phyloP scores from a whole-genome alignment of 1,140 invertebrate genomes.

The Drosophila parvula region DNA sequence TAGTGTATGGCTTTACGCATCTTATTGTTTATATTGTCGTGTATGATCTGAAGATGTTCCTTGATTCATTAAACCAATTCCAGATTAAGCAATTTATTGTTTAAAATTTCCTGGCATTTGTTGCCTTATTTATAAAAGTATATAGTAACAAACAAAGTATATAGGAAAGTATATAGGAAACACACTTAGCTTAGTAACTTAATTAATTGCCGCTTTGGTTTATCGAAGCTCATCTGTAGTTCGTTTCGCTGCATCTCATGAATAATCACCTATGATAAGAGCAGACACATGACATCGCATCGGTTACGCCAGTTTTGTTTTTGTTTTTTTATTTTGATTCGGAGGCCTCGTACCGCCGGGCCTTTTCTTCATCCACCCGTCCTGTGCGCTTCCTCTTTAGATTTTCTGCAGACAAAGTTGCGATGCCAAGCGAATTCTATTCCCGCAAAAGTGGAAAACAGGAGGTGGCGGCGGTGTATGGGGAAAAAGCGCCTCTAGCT shows the following conservation, averaged over 20 bases:
- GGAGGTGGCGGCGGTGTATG: slow-evolving; percentile 6
- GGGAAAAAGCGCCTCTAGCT: slow-evolving; percentile 25
- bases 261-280: slow-evolving; percentile 57
- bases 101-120: background rate
- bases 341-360: slow-evolving; percentile 17
- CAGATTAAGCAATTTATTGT: background rate
- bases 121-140: background rate
- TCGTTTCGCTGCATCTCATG: slow-evolving; percentile 22
- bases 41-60: background rate
- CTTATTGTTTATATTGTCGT: no score
- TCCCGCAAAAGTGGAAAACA: slow-evolving; percentile 34
- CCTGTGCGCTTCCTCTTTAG: slow-evolving; percentile 4
- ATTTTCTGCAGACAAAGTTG: slow-evolving; percentile 42
- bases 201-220: background rate
- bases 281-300: slow-evolving; percentile 37
- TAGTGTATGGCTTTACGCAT: no score
- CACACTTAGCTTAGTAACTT: slow-evolving; percentile 1
- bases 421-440: slow-evolving; percentile 55
- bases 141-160: no score
- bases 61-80: background rate
- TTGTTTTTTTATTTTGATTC: slow-evolving; percentile 40
- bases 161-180: no score
- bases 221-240: slow-evolving; percentile 20
- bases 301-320: slow-evolving; percentile 52
- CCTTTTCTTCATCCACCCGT: background rate